Base-by-base conservation (phyloP, 2,113 vertebrate genomes). In the Clarias macrocephalus region DNA sequence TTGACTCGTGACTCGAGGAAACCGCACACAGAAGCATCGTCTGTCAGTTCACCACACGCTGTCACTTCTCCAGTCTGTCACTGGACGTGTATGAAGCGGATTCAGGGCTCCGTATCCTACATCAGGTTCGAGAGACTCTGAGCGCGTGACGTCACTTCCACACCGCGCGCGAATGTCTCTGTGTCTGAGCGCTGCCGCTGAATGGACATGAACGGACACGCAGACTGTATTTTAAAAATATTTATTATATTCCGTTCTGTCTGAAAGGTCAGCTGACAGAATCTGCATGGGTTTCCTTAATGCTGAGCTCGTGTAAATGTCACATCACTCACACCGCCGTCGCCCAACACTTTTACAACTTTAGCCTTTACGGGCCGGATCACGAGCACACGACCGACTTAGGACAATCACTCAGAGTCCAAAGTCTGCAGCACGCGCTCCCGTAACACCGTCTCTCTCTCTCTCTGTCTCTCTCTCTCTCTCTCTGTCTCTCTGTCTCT, bases 181-280 rank as follows among this genome's bases (percentile, higher is more conserved):
- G 6, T 48, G 25, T 23, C 72, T 48, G 21, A 13, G n/a, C 23
- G 5, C 10, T 5, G 70, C 33, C 23, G 12, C 3, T 15, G 42
- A n/a, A 76, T 25, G 23, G 6, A n/a, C 23, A 75, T 5, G 42
- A n/a, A 76, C 25, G 23, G 6, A n/a, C 23, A 75, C 1, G 19
- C 10, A 23, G 10, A 75, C 48, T 4, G 52, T 8, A 6, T n/a
- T 76, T 54, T 54, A 63, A 59, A 19, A 48, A 54, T 76, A 54
- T 77, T 54, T 77, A 25, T 77, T 7, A 28, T 25, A 77, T 19
- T 28, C 5, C 9, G 1, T 77, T 56, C 75, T 56, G 12, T 7
- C 52, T 16, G 25, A 77, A 77, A 77, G 75, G 75, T 56, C 75
- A 77, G 25, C 75, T 77, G 75, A 77, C 75, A 77, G 18, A 76